Evolutionary conservation across 1,140 invertebrate species (phyloP), one percentile per base, ranked within the genome.

Genomic region (Lutraria rhynchaena): DNA sequence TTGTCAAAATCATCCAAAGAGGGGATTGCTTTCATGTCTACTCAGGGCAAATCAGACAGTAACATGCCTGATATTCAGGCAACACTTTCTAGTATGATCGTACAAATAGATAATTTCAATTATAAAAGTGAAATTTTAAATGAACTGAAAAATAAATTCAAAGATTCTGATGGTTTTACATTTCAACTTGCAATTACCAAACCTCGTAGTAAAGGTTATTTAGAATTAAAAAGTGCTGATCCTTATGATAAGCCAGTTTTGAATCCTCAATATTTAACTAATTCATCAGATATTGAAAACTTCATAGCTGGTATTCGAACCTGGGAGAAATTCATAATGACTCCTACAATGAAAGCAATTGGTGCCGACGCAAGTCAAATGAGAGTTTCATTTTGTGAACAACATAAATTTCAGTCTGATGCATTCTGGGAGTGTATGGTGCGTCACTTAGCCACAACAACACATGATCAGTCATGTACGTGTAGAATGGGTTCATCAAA

Each of bases 401-500:
- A 71, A 35, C 63, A 69, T 35, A 53, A 49, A 4, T 74, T 69
- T 19, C 35, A 71, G 37, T 81, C 84, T 0, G 90, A 92, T 53
- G 80, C 83, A n/a, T 91, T 90, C 65, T 86, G 91, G 76, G 75
- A 80, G 1, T 92, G 92, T 81, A 84, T 86, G 31, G 83, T 88
- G 9, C 82, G 88, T 22, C 83, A 87, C n/a, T 83, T 86, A 19
- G 87, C 87, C 15, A 65, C 83, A 9, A 97, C 96, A 0, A 94
- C 95, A 60, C 97, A 97, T 88, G 96, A 98, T 93, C 96, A 96
- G 0, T 95, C 96, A 0, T 96, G 97, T 0, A 98, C 97, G 0
- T 96, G 96, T 63, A 98, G 97, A 90, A 99, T 99, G 97, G 97
- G 97, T 0, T 96, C 96, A 0, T 95, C 95, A 65, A 95, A 95